Evolutionary conservation across 2,888 invertebrate species (phyloP).

Genomic region (Aspidapion aeneum): DNA sequence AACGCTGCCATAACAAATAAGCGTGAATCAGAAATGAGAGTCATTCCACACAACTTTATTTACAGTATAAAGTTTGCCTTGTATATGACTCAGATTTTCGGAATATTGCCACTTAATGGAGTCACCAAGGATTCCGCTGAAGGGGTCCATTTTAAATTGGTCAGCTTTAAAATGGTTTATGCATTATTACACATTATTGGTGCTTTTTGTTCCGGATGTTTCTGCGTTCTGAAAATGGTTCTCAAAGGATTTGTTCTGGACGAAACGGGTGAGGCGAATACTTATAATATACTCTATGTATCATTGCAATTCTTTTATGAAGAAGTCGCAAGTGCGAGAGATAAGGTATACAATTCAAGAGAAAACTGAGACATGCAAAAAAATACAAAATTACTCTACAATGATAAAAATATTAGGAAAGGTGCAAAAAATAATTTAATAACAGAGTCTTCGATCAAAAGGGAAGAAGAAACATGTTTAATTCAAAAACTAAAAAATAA

Average conservation of each 20-base stretch:
- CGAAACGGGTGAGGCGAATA: conserved; percentile 39
- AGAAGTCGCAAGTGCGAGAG: too few species aligned
- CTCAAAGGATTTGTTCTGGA: conserved; percentile 35
- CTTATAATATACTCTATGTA: too few species aligned
- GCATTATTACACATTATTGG: conserved; percentile 32
- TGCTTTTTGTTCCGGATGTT: conserved; percentile 30
- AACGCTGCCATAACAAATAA: not conserved
- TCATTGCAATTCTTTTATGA: too few species aligned
- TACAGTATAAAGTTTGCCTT: conserved; percentile 36
- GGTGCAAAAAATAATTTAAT: too few species aligned
- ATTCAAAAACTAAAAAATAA: too few species aligned
- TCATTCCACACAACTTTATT: conserved; percentile 29
- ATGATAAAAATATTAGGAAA: too few species aligned
- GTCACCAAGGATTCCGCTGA: not conserved
- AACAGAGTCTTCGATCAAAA: too few species aligned
- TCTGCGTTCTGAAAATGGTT: conserved; percentile 36
- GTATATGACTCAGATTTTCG: conserved; percentile 38
- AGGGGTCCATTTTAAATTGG: conserved; percentile 31
- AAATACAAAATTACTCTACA: too few species aligned
- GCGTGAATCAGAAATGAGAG: conserved; percentile 2
- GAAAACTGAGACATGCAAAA: too few species aligned
- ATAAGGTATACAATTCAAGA: too few species aligned
- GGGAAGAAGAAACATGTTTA: too few species aligned
- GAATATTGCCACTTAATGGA: conserved; percentile 38
- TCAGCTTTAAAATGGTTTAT: conserved; percentile 32